Percentiles rank a stretch among this genome's conserved stretches.
Conservation (phyloP, 1,140 invertebrate genomes). For the Drosophila lini region DNA sequence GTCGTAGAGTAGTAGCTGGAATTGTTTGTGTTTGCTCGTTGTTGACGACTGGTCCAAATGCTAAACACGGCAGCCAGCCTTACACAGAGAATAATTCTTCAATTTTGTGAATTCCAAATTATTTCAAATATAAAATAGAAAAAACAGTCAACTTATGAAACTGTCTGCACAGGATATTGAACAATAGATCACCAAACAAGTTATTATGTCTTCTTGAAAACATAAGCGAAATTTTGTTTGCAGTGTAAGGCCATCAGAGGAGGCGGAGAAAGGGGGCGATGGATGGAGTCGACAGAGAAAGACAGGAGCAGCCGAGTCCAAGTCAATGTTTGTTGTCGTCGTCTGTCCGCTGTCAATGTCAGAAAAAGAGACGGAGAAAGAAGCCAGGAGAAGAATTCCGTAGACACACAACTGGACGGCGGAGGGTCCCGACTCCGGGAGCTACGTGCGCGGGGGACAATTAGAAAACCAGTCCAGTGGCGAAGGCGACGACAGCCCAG, state of each 20-base stretch:
- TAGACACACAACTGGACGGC: conserved; percentile 35
- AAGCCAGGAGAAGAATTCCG: conserved; percentile 27
- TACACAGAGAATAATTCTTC: background rate
- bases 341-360: conserved; percentile 51
- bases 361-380: conserved; percentile 5
- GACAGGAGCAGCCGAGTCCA: conserved; percentile 56
- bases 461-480: conserved; percentile 52
- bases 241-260: conserved; percentile 17
- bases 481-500: conserved; percentile 42
- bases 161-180: background rate
- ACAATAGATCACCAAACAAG: background rate
- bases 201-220: background rate
- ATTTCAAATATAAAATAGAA: background rate
- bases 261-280: conserved; percentile 25
- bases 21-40: background rate
- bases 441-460: conserved; percentile 18
- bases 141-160: background rate
- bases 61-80: conserved; percentile 27
- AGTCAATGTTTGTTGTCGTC: conserved; percentile 45
- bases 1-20: background rate
- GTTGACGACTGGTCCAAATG: conserved; percentile 39
- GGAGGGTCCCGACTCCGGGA: background rate
- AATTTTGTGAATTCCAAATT: background rate
- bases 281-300: conserved; percentile 11
- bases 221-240: conserved; percentile 5